Evolutionary conservation across 2,113 vertebrate genomes (phyloP), one percentile per base, ranked within the genome.

Genomic region (Xiphophorus hellerii): DNA sequence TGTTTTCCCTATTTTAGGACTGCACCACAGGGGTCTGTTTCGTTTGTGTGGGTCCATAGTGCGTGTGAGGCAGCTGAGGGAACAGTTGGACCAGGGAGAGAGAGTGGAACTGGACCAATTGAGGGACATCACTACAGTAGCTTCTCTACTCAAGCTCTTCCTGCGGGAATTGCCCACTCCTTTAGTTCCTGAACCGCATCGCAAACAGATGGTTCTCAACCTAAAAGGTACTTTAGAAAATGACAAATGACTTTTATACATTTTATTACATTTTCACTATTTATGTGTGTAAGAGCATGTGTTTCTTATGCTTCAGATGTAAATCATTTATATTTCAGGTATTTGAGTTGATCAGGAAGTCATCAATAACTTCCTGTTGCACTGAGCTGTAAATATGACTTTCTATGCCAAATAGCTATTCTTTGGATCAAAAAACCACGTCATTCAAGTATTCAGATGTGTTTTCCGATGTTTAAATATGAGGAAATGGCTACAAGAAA

Each of bases 131-230:
- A 82, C 93, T 73, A 94, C 92, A n/a, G 94, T 95, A 68, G 94
- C 95, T 20, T 94, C 94, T 1, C 92, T 96, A 11, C 90, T 97
- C 66, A 96, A 96, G 85, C 93, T 95, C 20, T 96, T 96, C 86
- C 76, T 97, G 44, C 90, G 95, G 80, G 95, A 96, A 77, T 87
- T 97, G 15, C 96, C 95, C 4, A 81, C 86, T 25, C 93, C 94
- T 48, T 27, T 96, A 66, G 86, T 97, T 33, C 95, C 95, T 3
- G 93, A 93, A 31, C 44, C 74, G 17, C 69, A 92, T 12, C 89
- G 89, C 37, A 82, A 77, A 80, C 80, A 76, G 66, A 74, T 96
- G 82, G 70, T 94, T 51, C 69, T 80, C 58, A 66, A 70, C 85
- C 87, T 94, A 74, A 89, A 89, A 94, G 95, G 95, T 96, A 94